Conservation (phyloP, 2,888 invertebrate genomes). For the Caenorhabditis afra region DNA sequence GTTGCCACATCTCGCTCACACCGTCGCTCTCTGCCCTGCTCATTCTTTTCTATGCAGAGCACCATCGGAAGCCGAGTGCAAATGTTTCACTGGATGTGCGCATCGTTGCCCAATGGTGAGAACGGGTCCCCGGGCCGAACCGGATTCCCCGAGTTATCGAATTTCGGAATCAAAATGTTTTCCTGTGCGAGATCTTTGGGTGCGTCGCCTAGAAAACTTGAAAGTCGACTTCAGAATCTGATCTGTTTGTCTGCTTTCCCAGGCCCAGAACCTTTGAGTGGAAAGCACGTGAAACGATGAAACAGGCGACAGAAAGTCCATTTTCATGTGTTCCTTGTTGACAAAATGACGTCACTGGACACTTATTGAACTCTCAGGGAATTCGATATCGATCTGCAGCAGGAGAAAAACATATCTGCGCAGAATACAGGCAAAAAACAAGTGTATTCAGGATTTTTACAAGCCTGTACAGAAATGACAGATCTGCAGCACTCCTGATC, state of each 20-base stretch:
- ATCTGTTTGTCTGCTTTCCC: conserved; percentile 4
- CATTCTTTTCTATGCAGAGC: background rate
- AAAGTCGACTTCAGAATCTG: conserved; percentile 34
- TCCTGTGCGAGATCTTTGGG: conserved; percentile 26
- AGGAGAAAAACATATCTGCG: too few species aligned
- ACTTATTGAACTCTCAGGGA: too few species aligned
- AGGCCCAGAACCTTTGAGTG: background rate
- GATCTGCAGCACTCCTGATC: too few species aligned
- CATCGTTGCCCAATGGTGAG: conserved; percentile 45
- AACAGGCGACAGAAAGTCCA: background rate
- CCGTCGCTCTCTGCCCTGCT: background rate
- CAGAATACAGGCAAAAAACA: too few species aligned
- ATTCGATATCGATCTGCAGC: too few species aligned
- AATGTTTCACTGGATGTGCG: conserved; percentile 30
- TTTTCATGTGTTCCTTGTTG: background rate
- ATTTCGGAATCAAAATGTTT: conserved; percentile 44
- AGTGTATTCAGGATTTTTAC: too few species aligned
- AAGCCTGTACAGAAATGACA: too few species aligned
- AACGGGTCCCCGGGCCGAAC: background rate
- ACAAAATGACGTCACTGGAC: too few species aligned
- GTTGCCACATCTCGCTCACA: background rate
- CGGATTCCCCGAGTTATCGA: conserved; percentile 25
- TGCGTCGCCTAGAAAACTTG: conserved; percentile 23
- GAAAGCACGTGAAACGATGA: background rate
- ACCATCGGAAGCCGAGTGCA: background rate